A percentile compares a stretch with the other conserved stretches of the same genome.
phyloP scores from a whole-genome alignment of 2,113 vertebrate species.

The Sus scrofa region DNA sequence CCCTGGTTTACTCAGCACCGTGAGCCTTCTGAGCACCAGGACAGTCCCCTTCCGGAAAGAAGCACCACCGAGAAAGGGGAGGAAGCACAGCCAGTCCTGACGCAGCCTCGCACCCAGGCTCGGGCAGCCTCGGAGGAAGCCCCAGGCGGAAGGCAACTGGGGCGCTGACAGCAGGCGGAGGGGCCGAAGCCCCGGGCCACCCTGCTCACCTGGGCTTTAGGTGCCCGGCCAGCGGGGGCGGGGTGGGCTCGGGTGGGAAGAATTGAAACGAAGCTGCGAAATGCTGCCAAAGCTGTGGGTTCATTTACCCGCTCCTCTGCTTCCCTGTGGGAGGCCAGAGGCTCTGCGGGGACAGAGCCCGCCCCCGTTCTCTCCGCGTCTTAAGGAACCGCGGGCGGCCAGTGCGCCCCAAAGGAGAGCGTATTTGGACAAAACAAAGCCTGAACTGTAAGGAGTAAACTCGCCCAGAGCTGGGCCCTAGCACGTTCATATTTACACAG shows the following conservation, averaged over 20 bases:
- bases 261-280: not conserved
- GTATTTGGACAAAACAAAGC: not conserved
- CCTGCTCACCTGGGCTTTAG: not conserved
- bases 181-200: fast-evolving
- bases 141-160: not conserved
- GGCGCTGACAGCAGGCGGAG: fast-evolving
- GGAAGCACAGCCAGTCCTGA: not conserved
- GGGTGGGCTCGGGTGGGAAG: not conserved
- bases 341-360: no score
- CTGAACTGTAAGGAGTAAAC: not conserved
- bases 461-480: not conserved
- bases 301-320: fast-evolving
- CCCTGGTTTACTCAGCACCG: not conserved
- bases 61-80: not conserved
- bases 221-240: fast-evolving
- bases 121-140: fast-evolving
- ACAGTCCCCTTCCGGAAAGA: not conserved
- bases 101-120: not conserved
- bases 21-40: not conserved
- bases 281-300: no score
- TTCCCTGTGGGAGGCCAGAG: not conserved
- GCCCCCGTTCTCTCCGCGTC: no score
- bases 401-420: no score
- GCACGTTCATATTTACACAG: not conserved
- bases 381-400: no score